Percentiles rank a stretch among this genome's conserved stretches.
Evolutionary conservation across 1,140 invertebrate species (phyloP).

Genomic region (Lucilia cuprina): DNA sequence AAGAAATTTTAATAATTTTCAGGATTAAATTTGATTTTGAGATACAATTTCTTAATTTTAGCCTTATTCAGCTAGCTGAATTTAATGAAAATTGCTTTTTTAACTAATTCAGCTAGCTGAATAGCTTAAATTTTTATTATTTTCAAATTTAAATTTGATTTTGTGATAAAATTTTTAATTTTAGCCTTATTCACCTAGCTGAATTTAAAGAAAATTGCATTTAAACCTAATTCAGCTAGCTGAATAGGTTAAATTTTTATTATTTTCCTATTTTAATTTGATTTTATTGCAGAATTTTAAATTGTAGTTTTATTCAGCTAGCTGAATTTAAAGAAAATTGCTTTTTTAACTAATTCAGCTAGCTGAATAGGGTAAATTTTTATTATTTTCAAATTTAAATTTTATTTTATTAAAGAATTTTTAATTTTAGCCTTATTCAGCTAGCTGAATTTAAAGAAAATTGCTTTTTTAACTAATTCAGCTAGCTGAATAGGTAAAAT

Average conservation of each 20-base stretch:
- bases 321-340: background rate
- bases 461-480: background rate
- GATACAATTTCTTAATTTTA: too few relatives aligned
- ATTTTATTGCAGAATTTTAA: too few relatives aligned
- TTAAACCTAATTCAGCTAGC: background rate
- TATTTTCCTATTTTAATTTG: too few relatives aligned
- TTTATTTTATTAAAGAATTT: too few relatives aligned
- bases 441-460: background rate
- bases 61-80: too few relatives aligned
- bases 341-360: background rate
- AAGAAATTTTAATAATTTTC: too few relatives aligned
- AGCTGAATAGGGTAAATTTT: too few relatives aligned
- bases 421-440: too few relatives aligned
- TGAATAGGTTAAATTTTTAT: background rate
- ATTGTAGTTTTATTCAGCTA: background rate
- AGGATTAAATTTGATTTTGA: too few relatives aligned
- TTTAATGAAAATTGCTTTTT: background rate
- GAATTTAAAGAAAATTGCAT: background rate
- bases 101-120: background rate
- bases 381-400: too few relatives aligned
- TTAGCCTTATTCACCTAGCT: background rate
- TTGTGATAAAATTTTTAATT: too few relatives aligned
- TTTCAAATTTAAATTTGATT: too few relatives aligned
- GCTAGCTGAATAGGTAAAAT: background rate
- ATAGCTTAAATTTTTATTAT: background rate